Base-by-base conservation (phyloP, 2,797 vertebrate genomes). In the Falco berigora region DNA sequence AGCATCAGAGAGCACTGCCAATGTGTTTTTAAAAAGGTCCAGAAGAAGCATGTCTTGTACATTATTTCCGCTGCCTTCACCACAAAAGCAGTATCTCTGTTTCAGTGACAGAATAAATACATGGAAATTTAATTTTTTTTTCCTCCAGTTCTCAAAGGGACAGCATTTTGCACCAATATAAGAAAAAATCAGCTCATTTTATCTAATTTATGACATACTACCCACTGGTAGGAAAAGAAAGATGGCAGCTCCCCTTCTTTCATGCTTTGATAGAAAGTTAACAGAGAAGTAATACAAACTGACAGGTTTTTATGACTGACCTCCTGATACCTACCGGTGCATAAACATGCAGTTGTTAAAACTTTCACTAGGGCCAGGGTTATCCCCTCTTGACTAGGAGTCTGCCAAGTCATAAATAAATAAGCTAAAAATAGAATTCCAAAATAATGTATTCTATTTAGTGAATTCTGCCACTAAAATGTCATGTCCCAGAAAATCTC, bases 301-400 rank as follows among this genome's bases (percentile, higher is more conserved):
- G 96, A 95, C 93, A 96, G 90, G 23, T 80, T 93, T 95, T 96
- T 89, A 96, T 94, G 94, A 95, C 90, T 95, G 95, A 95, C 94
- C 86, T 96, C 94, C 84, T 78, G 92, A 96, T 94, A 95, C 82
- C 74, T 90, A 92, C 82, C 28, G 17, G 79, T 96, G 94, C 96
- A 97, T 95, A 97, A 94, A 95, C 50, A 89, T 74, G 55, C 59
- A 82, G 88, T 95, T 95, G 90, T 95, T 96, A 95, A 91, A 94
- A 94, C 76, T 89, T 88, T 83, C 90, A 80, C 78, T 80, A 73
- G 84, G 90, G 82, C 78, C 84, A 67, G 82, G 71, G 88, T 80
- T 97, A 96, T 95, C 90, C 94, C 77, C 93, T 87, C 77, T 71
- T 91, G 95, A 96, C 85, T 88, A 94, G 32, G 40, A 91, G 53